A percentile compares a stretch with the other conserved stretches of the same genome.
Conservation (phyloP, 2,113 vertebrate genomes). For the Plotosus lineatus region DNA sequence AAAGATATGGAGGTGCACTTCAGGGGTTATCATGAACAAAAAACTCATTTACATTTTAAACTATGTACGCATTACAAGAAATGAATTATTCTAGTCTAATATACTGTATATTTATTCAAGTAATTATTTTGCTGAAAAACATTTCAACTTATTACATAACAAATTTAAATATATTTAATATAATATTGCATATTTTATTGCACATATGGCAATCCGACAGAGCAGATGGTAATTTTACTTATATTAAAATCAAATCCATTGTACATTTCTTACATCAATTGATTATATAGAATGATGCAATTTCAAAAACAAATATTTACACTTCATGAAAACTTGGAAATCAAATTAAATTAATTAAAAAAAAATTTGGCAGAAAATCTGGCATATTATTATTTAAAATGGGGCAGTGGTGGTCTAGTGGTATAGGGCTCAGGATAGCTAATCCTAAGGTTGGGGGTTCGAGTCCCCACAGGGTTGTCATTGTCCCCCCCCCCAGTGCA, state of each 20-base stretch:
- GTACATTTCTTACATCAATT: too few species aligned
- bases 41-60: neutral
- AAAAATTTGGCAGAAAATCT: neutral
- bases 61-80: neutral
- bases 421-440: too few species aligned
- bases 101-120: neutral
- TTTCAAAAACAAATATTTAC: neutral
- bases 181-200: neutral
- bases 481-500: too few species aligned
- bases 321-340: neutral
- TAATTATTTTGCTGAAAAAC: neutral
- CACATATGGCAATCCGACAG: neutral
- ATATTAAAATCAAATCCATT: neutral
- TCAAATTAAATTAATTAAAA: neutral
- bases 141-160: neutral
- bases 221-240: neutral
- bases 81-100: neutral
- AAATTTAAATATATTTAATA: neutral
- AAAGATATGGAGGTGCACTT: neutral
- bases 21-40: neutral
- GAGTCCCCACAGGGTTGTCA: too few species aligned
- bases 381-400: neutral
- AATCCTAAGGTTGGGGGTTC: too few species aligned
- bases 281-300: neutral
- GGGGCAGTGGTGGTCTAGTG: too few species aligned